phyloP scores from a whole-genome alignment of 2,113 vertebrate species.

The Anolis carolinensis region DNA sequence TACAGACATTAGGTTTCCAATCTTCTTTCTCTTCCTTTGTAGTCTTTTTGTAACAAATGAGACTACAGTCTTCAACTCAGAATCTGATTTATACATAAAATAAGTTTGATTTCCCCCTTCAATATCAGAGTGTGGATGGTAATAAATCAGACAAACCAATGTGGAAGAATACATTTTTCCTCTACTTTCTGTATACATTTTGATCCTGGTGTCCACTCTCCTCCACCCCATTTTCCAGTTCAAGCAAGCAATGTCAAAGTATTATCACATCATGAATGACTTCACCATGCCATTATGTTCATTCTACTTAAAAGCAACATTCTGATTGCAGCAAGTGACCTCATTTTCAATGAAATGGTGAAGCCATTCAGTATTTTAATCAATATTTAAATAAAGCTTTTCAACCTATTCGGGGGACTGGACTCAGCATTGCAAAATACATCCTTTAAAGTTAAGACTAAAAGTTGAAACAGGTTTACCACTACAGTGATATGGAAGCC shows the following conservation, averaged over 20 bases:
- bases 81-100: not conserved
- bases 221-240: not conserved
- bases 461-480: no score
- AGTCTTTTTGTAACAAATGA: not conserved
- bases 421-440: no score
- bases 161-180: not conserved
- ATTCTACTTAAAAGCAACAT: no score
- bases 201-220: not conserved
- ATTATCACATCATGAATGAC: no score
- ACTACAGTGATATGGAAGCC: no score
- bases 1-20: not conserved
- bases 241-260: not conserved
- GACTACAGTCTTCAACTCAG: not conserved
- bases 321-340: no score
- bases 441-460: no score
- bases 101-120: not conserved
- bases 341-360: no score
- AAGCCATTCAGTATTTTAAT: no score
- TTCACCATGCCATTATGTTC: no score
- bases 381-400: no score
- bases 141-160: not conserved
- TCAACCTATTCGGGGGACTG: no score
- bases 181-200: not conserved
- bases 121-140: not conserved
- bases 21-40: not conserved